phyloP scores from a whole-genome alignment of 2,888 invertebrate genomes.

The Protula sp. region DNA sequence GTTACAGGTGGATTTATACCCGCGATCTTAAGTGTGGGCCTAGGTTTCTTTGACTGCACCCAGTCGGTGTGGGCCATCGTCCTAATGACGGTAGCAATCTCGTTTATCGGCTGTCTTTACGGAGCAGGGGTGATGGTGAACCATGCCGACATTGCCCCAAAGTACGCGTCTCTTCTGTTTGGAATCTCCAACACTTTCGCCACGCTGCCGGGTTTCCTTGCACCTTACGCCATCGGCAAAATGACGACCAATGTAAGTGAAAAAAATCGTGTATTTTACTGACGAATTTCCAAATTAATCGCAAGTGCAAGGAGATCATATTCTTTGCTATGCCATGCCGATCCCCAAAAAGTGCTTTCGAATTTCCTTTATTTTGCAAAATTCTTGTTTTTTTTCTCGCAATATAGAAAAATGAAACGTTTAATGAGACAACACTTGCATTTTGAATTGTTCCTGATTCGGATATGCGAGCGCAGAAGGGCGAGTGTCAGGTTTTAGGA shows the following conservation, averaged over 20 bases:
- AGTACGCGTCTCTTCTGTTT: conserved; percentile 20
- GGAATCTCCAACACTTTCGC: conserved; percentile 25
- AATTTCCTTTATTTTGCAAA: too few relatives aligned
- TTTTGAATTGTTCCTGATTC: too few relatives aligned
- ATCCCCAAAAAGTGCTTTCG: too few relatives aligned
- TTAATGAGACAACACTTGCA: too few relatives aligned
- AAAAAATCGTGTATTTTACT: too few relatives aligned
- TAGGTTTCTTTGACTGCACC: conserved; percentile 7
- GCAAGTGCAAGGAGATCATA: too few relatives aligned
- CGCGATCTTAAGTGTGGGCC: conserved; percentile 3
- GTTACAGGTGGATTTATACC: conserved; percentile 13
- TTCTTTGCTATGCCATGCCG: too few relatives aligned
- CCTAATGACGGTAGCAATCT: conserved; percentile 89
- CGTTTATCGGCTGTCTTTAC: conserved; percentile 78
- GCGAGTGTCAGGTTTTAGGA: too few relatives aligned
- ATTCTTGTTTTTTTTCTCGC: too few relatives aligned
- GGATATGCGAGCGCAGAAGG: too few relatives aligned
- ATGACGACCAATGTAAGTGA: conserved; percentile 11
- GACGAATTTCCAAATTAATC: too few relatives aligned
- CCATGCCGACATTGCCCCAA: conserved; percentile 23
- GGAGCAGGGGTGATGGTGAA: conserved; percentile 16
- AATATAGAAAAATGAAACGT: too few relatives aligned
- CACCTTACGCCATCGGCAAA: conserved; percentile 9
- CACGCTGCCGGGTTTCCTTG: conserved; percentile 22
- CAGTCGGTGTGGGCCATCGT: conserved; percentile 63